Percentiles rank a stretch among this genome's conserved stretches.
Conservation (phyloP, 2,113 vertebrate genomes). For the Sminthopsis crassicaudata region DNA sequence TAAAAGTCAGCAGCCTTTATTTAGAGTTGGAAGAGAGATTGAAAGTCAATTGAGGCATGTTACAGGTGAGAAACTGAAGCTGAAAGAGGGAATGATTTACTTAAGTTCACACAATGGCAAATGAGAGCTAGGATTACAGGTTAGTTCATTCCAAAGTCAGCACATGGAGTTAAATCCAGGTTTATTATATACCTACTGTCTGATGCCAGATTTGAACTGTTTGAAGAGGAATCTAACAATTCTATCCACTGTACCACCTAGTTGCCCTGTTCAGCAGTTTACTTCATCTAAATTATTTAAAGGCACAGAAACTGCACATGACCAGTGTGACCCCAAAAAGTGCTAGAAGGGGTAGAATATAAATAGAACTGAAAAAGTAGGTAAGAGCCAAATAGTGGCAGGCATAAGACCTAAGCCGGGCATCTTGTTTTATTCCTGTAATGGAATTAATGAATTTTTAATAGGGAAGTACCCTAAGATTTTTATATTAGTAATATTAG, state of each 20-base stretch:
- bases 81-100: background rate
- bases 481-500: background rate
- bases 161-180: background rate
- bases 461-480: background rate
- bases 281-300: background rate
- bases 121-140: background rate
- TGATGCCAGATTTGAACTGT: too few species aligned
- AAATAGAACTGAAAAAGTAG: background rate
- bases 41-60: background rate
- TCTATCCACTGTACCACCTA: background rate
- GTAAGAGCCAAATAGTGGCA: background rate
- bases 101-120: background rate
- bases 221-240: background rate
- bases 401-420: background rate
- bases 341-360: background rate
- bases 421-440: background rate
- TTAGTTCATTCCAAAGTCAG: background rate
- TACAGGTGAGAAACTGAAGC: background rate
- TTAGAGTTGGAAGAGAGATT: background rate
- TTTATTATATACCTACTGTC: too few species aligned
- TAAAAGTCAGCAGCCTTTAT: background rate
- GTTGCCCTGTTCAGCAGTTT: background rate
- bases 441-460: background rate
- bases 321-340: background rate
- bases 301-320: background rate